Evolutionary conservation across 2,797 vertebrate species (phyloP).

Genomic region (Tinamus major): DNA sequence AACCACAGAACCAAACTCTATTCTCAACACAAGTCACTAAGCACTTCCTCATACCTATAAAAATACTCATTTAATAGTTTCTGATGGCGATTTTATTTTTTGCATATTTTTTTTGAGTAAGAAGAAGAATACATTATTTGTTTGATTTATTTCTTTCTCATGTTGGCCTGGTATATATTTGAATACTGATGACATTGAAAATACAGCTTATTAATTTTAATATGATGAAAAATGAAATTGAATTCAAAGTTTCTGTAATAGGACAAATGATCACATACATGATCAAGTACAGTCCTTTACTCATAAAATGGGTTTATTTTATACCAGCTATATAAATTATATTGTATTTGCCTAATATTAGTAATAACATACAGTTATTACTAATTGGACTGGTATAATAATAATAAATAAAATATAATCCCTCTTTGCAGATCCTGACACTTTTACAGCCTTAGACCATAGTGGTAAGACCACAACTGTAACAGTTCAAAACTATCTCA

Average conservation of each 20-base stretch:
- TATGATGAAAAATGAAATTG: not conserved
- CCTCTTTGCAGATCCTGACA: not conserved
- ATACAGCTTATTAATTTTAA: slow-evolving; percentile 14
- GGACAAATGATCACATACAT: not conserved
- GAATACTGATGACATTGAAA: not conserved
- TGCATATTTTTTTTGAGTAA: not conserved
- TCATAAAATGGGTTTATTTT: not conserved
- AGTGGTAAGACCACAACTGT: not conserved
- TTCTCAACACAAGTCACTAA: not conserved
- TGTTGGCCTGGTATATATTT: not conserved
- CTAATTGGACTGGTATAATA: not conserved
- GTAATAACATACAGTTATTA: slow-evolving; percentile 10
- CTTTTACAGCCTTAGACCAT: not conserved
- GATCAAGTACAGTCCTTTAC: not conserved
- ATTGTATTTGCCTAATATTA: slow-evolving; percentile 26
- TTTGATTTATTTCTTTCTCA: not conserved
- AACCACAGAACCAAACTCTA: not conserved
- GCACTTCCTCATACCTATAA: not conserved
- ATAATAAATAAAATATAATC: too few species aligned
- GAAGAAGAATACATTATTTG: not conserved
- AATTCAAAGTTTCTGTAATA: not conserved
- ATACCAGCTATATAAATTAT: slow-evolving; percentile 7
- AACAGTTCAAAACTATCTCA: not conserved
- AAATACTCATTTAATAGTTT: not conserved
- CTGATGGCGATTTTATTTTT: not conserved